phyloP scores from a whole-genome alignment of 2,113 vertebrate genomes.

The Sinocyclocheilus anshuiensis region DNA sequence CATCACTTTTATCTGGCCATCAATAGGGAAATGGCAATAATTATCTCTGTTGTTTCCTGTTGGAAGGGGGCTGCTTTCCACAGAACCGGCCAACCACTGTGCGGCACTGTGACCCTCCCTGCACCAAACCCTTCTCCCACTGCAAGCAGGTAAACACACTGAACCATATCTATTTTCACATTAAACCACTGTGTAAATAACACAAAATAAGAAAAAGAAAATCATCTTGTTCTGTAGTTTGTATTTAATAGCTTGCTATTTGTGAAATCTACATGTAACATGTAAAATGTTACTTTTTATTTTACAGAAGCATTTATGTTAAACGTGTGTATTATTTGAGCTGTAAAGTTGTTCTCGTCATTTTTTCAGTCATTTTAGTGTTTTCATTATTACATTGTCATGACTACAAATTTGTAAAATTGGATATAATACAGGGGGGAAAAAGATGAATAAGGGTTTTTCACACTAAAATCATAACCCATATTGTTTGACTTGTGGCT shows the following conservation, averaged over 20 bases:
- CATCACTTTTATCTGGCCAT: conserved; percentile 70
- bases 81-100: conserved; percentile 81
- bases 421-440: too few relatives aligned
- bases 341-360: too few relatives aligned
- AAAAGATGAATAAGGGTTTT: not conserved
- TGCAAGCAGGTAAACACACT: conserved; percentile 88
- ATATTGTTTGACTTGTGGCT: not conserved
- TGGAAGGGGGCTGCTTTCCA: conserved; percentile 86
- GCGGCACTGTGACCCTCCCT: conserved; percentile 86
- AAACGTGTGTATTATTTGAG: too few relatives aligned
- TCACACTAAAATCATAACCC: too few relatives aligned
- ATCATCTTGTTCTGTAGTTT: not conserved
- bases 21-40: conserved; percentile 59
- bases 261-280: not conserved
- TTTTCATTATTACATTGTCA: too few relatives aligned
- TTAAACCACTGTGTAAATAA: not conserved
- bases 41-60: conserved; percentile 58
- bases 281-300: too few relatives aligned
- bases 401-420: too few relatives aligned
- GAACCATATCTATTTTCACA: not conserved
- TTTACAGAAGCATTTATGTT: too few relatives aligned
- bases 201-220: not conserved
- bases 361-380: too few relatives aligned
- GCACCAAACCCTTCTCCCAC: conserved; percentile 94
- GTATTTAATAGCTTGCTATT: not conserved